Evolutionary conservation across 1,140 invertebrate genomes (phyloP).

Genomic region (Drosophila fuyamai): DNA sequence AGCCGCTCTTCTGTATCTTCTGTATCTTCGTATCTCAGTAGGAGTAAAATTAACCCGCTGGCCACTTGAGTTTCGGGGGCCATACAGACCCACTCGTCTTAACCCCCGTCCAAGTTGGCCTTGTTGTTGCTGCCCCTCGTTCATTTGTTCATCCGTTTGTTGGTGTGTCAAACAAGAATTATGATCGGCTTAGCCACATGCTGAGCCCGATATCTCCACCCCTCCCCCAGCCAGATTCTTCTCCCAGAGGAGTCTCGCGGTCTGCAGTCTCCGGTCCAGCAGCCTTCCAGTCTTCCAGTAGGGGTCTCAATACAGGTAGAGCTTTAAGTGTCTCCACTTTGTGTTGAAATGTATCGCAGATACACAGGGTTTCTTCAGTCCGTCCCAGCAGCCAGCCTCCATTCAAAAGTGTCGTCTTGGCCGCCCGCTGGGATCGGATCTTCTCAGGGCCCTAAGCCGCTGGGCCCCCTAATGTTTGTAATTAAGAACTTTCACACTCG

Average conservation of each 20-base stretch:
- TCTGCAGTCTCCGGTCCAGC: conserved; percentile 17
- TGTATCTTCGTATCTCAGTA: conserved; percentile 49
- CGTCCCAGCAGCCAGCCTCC: conserved; percentile 31
- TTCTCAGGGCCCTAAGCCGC: conserved; percentile 72
- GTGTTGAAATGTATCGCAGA: conserved; percentile 80
- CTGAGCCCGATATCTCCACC: conserved; percentile 71
- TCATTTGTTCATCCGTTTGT: conserved; percentile 84
- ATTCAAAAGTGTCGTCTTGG: conserved; percentile 81
- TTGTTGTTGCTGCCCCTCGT: conserved; percentile 70
- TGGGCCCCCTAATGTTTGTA: conserved; percentile 84
- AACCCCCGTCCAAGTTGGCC: conserved; percentile 19
- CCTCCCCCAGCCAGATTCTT: conserved; percentile 20
- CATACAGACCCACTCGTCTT: conserved; percentile 4
- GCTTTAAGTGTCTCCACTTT: conserved; percentile 83
- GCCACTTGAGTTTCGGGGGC: conserved; percentile 50
- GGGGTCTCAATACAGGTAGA: conserved; percentile 76
- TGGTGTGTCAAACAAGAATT: conserved; percentile 84
- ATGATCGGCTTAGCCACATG: conserved; percentile 85
- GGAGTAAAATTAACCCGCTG: conserved; percentile 76
- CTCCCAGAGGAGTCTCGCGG: conserved; percentile 9
- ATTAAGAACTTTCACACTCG: conserved; percentile 85
- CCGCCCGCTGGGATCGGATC: conserved; percentile 74
- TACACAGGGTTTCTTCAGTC: conserved; percentile 7
- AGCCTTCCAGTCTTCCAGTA: background rate
- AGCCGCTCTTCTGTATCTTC: conserved; percentile 7